Base-by-base conservation (phyloP, 37 sponge, comb jelly and placozoan species). In the Cladorhizidae sp. region DNA sequence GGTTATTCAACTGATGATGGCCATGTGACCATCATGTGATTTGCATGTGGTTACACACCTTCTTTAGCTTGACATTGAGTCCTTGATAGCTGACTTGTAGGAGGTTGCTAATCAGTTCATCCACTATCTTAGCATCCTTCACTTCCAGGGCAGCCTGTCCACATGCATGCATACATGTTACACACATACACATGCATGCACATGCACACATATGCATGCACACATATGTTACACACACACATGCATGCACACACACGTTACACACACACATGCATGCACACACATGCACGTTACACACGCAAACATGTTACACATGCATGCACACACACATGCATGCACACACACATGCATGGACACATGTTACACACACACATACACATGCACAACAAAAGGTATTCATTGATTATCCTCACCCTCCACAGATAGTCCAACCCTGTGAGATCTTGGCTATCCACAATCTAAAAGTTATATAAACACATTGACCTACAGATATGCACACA, bases 371-470 rank as follows among this genome's bases (percentile, higher is more conserved):
- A n/a, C n/a, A n/a, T n/a, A n/a, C n/a, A n/a, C n/a, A n/a, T n/a
- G n/a, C n/a, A n/a, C n/a, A n/a, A n/a, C n/a, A n/a, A n/a, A n/a
- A n/a, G n/a, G n/a, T n/a, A n/a, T n/a, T n/a, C n/a, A n/a, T n/a
- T n/a, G n/a, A n/a, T n/a, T 2, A 1, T 8, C 43, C 83, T 64
- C 57, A 94, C 95, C 89, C 80, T 80, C 95, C 95, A 94, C 7
- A 94, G 43, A 59, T 94, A 94, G 33, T 94, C 95, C 36, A 82
- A 57, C 3, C 95, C 95, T 76, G 93, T 91, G 33, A 94, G 57
- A 0, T 94, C 95, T 29, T 59, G 74, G 25, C 40, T 84, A 28
- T 94, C 95, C 25, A 94, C 82, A 42, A 90, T 83, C 95, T 94
- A 58, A 15, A 57, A 11, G 64, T n/a, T n/a, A 32, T 52, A 75